Evolutionary conservation across 2,113 vertebrate species (phyloP).

Genomic region (Paralichthys olivaceus): DNA sequence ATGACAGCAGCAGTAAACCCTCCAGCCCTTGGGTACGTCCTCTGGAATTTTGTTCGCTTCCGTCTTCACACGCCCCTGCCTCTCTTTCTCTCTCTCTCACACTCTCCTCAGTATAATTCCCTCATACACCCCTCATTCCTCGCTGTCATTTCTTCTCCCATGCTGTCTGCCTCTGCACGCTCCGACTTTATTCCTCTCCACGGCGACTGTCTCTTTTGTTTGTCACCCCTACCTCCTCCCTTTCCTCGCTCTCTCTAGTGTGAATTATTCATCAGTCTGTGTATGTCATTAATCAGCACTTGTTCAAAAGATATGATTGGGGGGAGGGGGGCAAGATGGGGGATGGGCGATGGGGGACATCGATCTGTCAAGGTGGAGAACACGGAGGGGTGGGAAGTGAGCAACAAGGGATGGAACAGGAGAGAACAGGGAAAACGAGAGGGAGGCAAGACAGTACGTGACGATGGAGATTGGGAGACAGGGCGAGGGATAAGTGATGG

Average conservation of each 20-base stretch:
- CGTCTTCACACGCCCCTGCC: slow-evolving; percentile 21
- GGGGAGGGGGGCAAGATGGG: slow-evolving; percentile 25
- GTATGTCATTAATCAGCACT: slow-evolving; percentile 89
- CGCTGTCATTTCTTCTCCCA: slow-evolving; percentile 48
- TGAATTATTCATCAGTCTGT: slow-evolving; percentile 83
- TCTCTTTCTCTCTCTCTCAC: slow-evolving; percentile 19
- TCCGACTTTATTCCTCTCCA: slow-evolving; percentile 42
- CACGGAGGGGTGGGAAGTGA: neutral
- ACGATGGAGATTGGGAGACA: slow-evolving; percentile 12
- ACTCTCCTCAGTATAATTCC: slow-evolving; percentile 48
- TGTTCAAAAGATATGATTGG: slow-evolving; percentile 82
- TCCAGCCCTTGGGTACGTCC: slow-evolving; percentile 36
- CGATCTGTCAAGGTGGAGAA: slow-evolving; percentile 55
- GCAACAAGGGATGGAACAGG: neutral
- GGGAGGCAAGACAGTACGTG: neutral
- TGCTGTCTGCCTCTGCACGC: slow-evolving; percentile 37
- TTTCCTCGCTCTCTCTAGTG: slow-evolving; percentile 33
- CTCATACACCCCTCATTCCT: slow-evolving; percentile 42
- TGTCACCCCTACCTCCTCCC: slow-evolving; percentile 12
- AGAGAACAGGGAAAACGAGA: neutral
- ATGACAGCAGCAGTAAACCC: slow-evolving; percentile 50
- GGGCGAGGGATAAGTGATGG: slow-evolving; percentile 17
- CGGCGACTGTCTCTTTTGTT: slow-evolving; percentile 45
- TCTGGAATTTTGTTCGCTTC: slow-evolving; percentile 38
- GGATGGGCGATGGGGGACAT: slow-evolving; percentile 46